A percentile compares a stretch with the other conserved stretches of the same genome.
phyloP scores from a whole-genome alignment of 2,888 invertebrate species.

The Tenthredo amoena region DNA sequence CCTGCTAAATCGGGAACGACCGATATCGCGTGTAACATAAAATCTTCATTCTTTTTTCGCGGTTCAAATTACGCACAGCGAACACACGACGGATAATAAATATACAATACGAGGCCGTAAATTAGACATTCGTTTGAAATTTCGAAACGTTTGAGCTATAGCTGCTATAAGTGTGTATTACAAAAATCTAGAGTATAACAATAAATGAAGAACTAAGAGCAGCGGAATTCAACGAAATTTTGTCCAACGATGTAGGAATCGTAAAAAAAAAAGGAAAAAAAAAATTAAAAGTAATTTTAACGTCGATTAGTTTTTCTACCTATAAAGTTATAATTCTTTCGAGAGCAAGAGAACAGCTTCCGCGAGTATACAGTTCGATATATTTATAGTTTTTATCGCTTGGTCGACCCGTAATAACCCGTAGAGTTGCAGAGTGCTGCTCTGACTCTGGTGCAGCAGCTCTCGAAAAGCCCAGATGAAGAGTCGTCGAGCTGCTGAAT shows the following conservation, averaged over 20 bases:
- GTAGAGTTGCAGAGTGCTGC: not conserved
- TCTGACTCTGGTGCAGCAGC: conserved; percentile 44
- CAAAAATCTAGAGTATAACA: no score
- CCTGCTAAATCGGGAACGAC: not conserved
- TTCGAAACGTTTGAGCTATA: no score
- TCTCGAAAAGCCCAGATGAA: not conserved
- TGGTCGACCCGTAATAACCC: conserved; percentile 46
- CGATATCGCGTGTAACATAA: no score
- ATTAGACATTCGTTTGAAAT: no score
- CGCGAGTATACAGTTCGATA: conserved; percentile 5
- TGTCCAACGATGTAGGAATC: no score
- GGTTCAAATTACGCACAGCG: not conserved
- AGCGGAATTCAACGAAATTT: no score
- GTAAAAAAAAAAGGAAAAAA: no score
- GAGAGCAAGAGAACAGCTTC: conserved; percentile 1
- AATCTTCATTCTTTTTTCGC: not conserved
- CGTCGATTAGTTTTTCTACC: not conserved
- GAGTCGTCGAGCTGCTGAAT: not conserved
- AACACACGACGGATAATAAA: no score
- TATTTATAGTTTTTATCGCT: conserved; percentile 56
- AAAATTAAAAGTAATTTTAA: no score
- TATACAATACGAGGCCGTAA: no score
- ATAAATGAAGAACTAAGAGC: no score
- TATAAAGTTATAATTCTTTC: not conserved
- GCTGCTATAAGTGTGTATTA: no score